Percentiles rank a stretch among this genome's conserved stretches.
phyloP scores from a whole-genome alignment of 2,888 invertebrate genomes.

The Elgonia sp. region DNA sequence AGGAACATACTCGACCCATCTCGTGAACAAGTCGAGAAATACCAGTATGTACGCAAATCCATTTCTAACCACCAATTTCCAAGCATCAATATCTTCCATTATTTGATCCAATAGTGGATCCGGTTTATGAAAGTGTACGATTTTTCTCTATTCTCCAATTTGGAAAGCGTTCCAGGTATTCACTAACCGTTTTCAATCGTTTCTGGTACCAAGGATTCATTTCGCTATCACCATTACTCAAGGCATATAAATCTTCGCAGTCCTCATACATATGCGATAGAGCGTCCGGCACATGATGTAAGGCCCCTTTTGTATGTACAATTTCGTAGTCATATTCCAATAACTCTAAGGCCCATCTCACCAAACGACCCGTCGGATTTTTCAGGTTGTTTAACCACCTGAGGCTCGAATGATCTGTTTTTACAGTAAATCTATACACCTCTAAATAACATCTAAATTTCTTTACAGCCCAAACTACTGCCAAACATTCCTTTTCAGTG shows the following conservation, averaged over 20 bases:
- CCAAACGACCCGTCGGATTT: no score
- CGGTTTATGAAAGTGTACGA: background rate
- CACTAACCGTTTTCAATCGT: background rate
- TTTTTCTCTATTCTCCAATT: slow-evolving; percentile 17
- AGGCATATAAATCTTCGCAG: background rate
- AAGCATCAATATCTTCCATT: no score
- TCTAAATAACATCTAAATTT: background rate
- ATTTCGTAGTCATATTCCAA: background rate
- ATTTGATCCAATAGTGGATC: slow-evolving; percentile 4
- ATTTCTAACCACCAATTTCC: no score
- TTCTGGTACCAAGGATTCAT: background rate
- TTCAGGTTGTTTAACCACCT: no score
- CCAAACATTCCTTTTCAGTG: background rate
- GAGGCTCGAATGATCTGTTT: no score
- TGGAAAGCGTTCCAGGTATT: background rate
- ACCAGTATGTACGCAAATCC: no score
- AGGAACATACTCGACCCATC: no score
- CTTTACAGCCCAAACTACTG: background rate
- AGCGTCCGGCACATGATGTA: background rate
- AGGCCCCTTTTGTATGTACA: slow-evolving; percentile 9
- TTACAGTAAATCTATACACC: no score
- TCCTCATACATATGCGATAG: slow-evolving; percentile 31
- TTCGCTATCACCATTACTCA: background rate
- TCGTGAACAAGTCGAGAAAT: no score
- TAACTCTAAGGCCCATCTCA: no score